Conservation (phyloP, 2,113 vertebrate genomes). For the Clarias gariepinus region DNA sequence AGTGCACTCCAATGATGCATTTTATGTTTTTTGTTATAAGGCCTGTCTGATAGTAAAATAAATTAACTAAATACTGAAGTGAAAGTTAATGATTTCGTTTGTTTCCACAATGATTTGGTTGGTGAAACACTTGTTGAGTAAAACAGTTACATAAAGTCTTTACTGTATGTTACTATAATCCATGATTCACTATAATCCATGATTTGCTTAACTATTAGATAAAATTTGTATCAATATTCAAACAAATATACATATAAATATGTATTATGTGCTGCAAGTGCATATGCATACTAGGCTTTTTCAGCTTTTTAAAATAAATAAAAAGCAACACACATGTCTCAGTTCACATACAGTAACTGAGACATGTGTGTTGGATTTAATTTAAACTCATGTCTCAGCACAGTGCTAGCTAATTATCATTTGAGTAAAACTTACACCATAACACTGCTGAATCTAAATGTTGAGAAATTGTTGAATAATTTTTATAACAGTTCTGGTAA, state of each 20-base stretch:
- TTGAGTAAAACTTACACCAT: not conserved
- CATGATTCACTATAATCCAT: not conserved
- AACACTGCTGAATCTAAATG: not conserved
- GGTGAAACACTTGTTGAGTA: too few species aligned
- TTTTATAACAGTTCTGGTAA: not conserved
- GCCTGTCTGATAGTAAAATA: not conserved
- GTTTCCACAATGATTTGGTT: not conserved
- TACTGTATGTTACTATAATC: not conserved
- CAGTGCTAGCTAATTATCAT: not conserved
- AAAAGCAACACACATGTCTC: not conserved
- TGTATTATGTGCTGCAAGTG: not conserved
- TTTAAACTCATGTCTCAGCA: not conserved
- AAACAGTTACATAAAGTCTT: not conserved
- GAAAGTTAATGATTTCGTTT: not conserved
- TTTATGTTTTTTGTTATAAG: too few species aligned
- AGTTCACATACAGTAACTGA: too few species aligned
- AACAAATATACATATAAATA: not conserved
- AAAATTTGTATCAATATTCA: not conserved
- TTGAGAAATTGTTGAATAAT: not conserved
- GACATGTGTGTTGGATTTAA: too few species aligned
- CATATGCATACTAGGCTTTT: not conserved
- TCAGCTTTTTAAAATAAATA: not conserved
- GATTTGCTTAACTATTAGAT: not conserved
- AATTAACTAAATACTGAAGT: not conserved
- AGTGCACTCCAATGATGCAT: not conserved